Conservation (phyloP, 1,140 invertebrate species). For the Trissolcus basalis region DNA sequence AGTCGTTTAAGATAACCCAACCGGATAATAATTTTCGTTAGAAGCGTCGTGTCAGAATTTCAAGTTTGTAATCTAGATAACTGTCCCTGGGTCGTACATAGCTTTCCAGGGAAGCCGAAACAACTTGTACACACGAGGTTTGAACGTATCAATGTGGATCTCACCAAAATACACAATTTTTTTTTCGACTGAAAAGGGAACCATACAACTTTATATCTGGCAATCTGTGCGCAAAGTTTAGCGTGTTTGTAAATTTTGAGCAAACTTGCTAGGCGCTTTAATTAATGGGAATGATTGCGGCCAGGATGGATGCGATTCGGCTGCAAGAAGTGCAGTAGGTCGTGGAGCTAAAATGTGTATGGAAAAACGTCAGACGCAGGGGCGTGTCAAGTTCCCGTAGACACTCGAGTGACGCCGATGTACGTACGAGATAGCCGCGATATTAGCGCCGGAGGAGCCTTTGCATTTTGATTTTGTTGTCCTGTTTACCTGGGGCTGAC, state of each 20-base stretch:
- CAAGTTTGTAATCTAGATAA: constrained; percentile 42
- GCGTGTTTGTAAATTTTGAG: constrained; percentile 17
- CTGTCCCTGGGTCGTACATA: constrained; percentile 4
- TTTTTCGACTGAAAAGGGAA: constrained; percentile 2
- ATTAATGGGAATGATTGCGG: constrained; percentile 14
- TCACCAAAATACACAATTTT: constrained; percentile 26
- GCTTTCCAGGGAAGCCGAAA: constrained; percentile 15
- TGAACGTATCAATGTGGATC: constrained; percentile 1
- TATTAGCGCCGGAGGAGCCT: constrained; percentile 35
- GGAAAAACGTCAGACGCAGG: constrained; percentile 23
- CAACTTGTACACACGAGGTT: constrained; percentile 28
- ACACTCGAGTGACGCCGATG: constrained; percentile 29
- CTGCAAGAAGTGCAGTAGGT: not conserved
- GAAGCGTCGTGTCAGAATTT: constrained; percentile 4
- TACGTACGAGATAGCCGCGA: constrained; percentile 45
- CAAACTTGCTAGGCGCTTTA: constrained; percentile 12
- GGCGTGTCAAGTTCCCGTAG: constrained; percentile 23
- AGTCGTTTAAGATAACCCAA: constrained; percentile 19
- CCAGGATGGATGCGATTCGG: constrained; percentile 9
- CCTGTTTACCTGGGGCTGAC: constrained; percentile 63
- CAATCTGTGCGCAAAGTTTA: constrained; percentile 19
- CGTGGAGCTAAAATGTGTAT: constrained; percentile 7
- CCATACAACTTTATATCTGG: constrained; percentile 27
- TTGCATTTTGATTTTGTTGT: constrained; percentile 60
- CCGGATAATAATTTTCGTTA: constrained; percentile 14